Evolutionary conservation across 2,113 vertebrate genomes (phyloP).

Genomic region (Chinchilla lanigera): DNA sequence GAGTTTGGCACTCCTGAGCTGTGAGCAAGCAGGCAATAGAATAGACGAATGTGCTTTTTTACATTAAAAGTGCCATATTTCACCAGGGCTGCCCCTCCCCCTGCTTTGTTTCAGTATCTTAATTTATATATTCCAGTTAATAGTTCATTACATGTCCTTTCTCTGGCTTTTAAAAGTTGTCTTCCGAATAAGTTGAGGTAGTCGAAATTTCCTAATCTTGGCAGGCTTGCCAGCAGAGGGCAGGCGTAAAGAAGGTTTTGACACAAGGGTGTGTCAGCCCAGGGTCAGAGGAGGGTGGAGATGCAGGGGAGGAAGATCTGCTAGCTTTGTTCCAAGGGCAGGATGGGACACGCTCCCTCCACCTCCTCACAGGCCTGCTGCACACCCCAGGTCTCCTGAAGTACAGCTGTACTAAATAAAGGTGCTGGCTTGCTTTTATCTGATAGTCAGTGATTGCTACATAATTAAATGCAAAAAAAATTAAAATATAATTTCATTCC

Average conservation of each 20-base stretch:
- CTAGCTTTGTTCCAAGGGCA: neutral
- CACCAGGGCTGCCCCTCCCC: neutral
- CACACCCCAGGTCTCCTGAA: neutral
- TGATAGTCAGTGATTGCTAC: conserved; percentile 52
- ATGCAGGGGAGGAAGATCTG: neutral
- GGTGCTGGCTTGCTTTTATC: conserved; percentile 59
- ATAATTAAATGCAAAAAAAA: conserved; percentile 44
- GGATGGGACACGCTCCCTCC: neutral
- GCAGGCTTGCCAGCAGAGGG: conserved; percentile 87
- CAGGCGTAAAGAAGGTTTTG: conserved; percentile 78
- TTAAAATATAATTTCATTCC: conserved; percentile 5
- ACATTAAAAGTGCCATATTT: conserved; percentile 57
- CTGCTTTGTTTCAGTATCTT: conserved; percentile 35
- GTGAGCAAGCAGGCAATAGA: conserved; percentile 52
- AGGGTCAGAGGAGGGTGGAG: conserved; percentile 64
- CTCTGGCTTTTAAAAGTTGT: conserved; percentile 50
- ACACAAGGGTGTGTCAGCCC: conserved; percentile 52
- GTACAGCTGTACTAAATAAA: conserved; percentile 47
- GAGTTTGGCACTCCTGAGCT: conserved; percentile 63
- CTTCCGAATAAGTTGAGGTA: conserved; percentile 54
- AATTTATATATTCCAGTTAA: conserved; percentile 34
- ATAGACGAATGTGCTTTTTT: conserved; percentile 52
- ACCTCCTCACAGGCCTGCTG: neutral
- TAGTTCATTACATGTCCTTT: conserved; percentile 51
- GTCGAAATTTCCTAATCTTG: conserved; percentile 48